Base-by-base conservation (phyloP, 2,797 vertebrate species). In the Dicrostonyx torquatus region DNA sequence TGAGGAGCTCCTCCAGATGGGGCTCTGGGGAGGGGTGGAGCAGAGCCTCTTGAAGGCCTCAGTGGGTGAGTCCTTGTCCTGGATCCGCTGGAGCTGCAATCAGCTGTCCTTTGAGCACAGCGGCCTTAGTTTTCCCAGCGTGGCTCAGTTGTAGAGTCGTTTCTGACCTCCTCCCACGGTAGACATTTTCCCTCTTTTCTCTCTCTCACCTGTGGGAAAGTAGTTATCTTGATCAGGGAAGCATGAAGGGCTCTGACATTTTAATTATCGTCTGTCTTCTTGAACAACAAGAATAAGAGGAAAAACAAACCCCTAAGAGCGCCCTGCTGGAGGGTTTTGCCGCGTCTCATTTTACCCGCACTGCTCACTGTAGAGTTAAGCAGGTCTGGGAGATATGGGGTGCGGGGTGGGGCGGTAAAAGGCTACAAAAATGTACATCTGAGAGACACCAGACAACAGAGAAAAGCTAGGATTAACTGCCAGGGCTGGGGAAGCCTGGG, bases 251-350 rank as follows among this genome's bases (percentile, higher is more conserved):
- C 93, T 97, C 92, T 97, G 97, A 97, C 97, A 97, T 97, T 97
- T 97, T 97, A 97, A 97, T 97, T 97, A 97, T 97, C 97, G 91
- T 97, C 96, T 97, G 97, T 97, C 97, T 97, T 95, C 96, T 97
- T 93, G 96, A 97, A 97, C 97, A 97, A 96, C 97, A 97, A 94
- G 97, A 97, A 94, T 94, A 95, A 97, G 92, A 95, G 73, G 93
- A 96, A 97, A 97, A 97, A 97, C 96, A 97, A 97, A 96, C 97
- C 97, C 94, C 75, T 73, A 91, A 91, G 96, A 97, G 93, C 80
- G 94, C 76, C 95, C 95, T 93, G 89, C 90, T 76, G 78, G 94
- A 92, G 80, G 73, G 70, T 78, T 97, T 94, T 92, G 72, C 97
- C 79, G 37, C 48, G 84, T 83, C 85, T 95, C 18, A 20, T 93